Conservation (phyloP, 2,113 vertebrate species). For the Microcebus murinus region DNA sequence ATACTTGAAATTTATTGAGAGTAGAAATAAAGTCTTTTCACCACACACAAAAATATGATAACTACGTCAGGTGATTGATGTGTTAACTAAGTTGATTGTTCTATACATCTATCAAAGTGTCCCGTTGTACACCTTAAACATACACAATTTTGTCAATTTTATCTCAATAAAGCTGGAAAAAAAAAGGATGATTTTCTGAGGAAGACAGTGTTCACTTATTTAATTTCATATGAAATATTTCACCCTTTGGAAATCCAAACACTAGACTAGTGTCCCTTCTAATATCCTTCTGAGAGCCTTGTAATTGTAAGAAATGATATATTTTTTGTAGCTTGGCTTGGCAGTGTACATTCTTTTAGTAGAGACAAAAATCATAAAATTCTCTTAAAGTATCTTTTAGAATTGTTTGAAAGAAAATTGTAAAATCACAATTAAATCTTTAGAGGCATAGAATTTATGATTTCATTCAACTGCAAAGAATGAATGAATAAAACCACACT, state of each 20-base stretch:
- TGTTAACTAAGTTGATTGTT: background rate
- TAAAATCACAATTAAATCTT: slow-evolving; percentile 34
- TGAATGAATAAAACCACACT: background rate
- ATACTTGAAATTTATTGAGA: background rate
- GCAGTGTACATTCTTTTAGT: background rate
- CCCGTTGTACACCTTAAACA: background rate
- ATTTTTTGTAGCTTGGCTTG: background rate
- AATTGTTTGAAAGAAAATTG: background rate
- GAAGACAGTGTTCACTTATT: background rate
- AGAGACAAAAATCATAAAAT: background rate
- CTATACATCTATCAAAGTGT: background rate
- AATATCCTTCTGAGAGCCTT: background rate
- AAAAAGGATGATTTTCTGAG: slow-evolving; percentile 9
- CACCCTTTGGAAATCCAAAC: background rate
- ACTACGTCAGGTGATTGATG: background rate
- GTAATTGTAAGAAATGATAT: background rate
- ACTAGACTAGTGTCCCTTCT: background rate
- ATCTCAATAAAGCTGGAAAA: background rate
- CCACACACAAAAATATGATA: background rate
- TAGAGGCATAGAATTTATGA: background rate
- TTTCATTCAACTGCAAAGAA: slow-evolving; percentile 33
- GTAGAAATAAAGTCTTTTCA: background rate
- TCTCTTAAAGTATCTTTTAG: slow-evolving; percentile 1
- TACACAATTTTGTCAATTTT: background rate
- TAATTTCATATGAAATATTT: slow-evolving; percentile 52